Base-by-base conservation (phyloP, 2,888 invertebrate species). In the Catocala sponsa region DNA sequence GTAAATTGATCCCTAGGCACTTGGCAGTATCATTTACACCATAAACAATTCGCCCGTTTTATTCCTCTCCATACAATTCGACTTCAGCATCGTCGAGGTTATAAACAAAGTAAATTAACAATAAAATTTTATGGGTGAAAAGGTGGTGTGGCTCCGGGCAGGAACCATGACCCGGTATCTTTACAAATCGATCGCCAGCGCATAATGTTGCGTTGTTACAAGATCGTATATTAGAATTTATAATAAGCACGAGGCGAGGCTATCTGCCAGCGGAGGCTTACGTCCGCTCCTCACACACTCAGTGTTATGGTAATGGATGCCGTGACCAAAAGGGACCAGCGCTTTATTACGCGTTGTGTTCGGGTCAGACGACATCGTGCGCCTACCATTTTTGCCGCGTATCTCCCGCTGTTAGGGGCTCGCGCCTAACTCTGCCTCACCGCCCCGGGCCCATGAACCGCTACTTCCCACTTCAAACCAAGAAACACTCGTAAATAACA, bases 321-420 rank as follows among this genome's bases (percentile, higher is more conserved):
- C 87, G 84, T 90, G 88, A 89, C 88, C 86, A 86, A 89, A 87
- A 84, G 76, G 78, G 82, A 83, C 82, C 82, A 80, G 73, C 78
- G 73, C 74, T 80, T 76, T 80, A 84, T 85, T 83, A 86, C 82
- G 81, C 80, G 79, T 71, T 73, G 69, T 78, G 59, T 76, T 58
- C 35, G 68, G 87, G 88, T 87, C 87, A 85, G 74, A 60, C 78
- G 88, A 89, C 89, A 87, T 90, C 90, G 90, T 91, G 92, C 85
- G 74, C 79, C 77, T 74, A 84, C 89, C 87, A 89, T 91, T 91
- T 89, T 85, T 83, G 86, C 84, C 72, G 67, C 73, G 57, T 85
- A 84, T 84, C 84, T 81, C 87, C 88, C 85, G 87, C 87, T 87
- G 86, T 78, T 84, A 76, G 64, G 52, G 59, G 70, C 73, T 69